Conservation (phyloP, 2,113 vertebrate species). For the Planiliza haematocheilus region DNA sequence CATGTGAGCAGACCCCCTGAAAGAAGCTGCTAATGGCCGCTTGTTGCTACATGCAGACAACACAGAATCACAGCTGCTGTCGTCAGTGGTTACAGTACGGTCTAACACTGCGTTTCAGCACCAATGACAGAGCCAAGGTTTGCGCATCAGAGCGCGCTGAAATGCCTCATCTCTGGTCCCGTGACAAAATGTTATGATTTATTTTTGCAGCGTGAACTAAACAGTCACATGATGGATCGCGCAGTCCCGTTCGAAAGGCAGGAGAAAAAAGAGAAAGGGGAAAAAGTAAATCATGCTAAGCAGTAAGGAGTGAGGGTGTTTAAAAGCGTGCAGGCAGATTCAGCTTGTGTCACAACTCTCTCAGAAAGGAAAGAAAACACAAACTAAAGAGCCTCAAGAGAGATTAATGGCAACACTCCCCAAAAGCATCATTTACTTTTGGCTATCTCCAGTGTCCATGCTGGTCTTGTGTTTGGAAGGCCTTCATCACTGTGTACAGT, state of each 20-base stretch:
- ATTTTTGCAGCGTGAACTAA: slow-evolving; percentile 6
- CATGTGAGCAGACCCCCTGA: no score
- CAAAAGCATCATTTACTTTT: slow-evolving; percentile 20
- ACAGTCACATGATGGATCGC: neutral
- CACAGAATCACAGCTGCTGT: slow-evolving; percentile 33
- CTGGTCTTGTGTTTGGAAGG: slow-evolving; percentile 18
- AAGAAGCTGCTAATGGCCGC: neutral
- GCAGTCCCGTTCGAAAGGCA: neutral
- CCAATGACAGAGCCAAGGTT: neutral
- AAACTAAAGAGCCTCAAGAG: slow-evolving; percentile 47
- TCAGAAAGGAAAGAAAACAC: slow-evolving; percentile 18
- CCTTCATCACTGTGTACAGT: slow-evolving; percentile 5
- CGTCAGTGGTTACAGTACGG: slow-evolving; percentile 26
- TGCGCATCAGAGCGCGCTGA: neutral
- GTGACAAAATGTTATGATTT: neutral
- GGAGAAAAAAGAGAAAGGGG: neutral
- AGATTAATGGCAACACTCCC: slow-evolving; percentile 33
- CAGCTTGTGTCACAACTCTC: slow-evolving; percentile 18
- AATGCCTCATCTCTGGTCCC: neutral
- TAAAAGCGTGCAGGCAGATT: neutral
- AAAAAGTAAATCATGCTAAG: neutral
- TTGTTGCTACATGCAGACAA: slow-evolving; percentile 28
- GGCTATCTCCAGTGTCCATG: slow-evolving; percentile 16
- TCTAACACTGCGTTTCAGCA: neutral
- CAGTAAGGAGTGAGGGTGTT: neutral